Conservation (phyloP, 2,888 invertebrate genomes). For the Ditylenchus weischeri region DNA sequence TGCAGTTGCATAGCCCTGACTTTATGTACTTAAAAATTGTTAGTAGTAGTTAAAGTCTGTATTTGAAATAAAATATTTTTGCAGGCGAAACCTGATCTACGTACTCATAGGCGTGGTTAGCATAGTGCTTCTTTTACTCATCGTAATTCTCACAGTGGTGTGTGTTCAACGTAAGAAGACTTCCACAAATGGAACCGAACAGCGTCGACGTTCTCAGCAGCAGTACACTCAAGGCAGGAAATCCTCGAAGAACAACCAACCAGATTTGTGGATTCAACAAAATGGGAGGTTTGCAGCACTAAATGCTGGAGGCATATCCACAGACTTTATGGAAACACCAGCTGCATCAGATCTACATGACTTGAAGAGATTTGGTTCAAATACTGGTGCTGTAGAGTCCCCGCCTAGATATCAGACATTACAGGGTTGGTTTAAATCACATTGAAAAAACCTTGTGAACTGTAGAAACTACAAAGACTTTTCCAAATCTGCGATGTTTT, state of each 20-base stretch:
- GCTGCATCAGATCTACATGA: constrained; percentile 23
- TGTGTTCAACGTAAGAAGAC: constrained; percentile 25
- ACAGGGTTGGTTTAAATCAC: constrained; percentile 39
- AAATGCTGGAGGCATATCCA: constrained; percentile 25
- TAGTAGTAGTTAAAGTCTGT: neutral
- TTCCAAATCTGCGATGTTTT: too few species aligned
- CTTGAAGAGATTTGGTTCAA: constrained; percentile 35
- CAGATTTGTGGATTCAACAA: constrained; percentile 40
- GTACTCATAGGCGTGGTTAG: constrained; percentile 35
- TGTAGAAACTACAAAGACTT: too few species aligned
- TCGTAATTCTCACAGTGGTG: constrained; percentile 35
- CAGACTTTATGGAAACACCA: constrained; percentile 16
- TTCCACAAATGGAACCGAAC: neutral
- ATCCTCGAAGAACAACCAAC: constrained; percentile 25
- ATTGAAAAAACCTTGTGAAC: too few species aligned
- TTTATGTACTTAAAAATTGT: neutral
- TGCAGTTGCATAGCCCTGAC: too few species aligned
- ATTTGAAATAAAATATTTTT: neutral
- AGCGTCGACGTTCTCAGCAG: constrained; percentile 22
- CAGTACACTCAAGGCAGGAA: constrained; percentile 37
- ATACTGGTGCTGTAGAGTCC: constrained; percentile 40
- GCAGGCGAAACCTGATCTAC: constrained; percentile 26
- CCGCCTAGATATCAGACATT: constrained; percentile 52
- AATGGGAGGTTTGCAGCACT: constrained; percentile 19
- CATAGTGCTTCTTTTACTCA: constrained; percentile 40